These are phyloP conservation scores for Tribolium freemani DNA, from an alignment of 2,888 invertebrate genomes.

Conservation along the genomic window DNA sequence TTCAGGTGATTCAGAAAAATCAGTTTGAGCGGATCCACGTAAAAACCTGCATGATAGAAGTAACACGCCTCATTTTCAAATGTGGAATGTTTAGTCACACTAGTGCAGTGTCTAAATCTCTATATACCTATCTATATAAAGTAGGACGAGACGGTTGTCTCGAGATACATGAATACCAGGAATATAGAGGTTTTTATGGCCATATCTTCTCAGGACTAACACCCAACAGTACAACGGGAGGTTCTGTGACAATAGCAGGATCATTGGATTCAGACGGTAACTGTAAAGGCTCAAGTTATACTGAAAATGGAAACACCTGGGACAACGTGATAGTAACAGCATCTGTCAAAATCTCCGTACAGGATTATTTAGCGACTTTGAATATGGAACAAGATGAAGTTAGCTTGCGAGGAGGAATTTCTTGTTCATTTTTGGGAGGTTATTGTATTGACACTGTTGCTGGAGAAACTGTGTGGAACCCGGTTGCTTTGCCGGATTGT, in stretches of 20 bases:
- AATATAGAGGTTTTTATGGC: too few species aligned
- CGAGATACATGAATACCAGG: too few species aligned
- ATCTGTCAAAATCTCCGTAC: neutral
- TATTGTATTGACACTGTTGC: neutral
- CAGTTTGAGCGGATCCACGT: neutral
- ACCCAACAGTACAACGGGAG: too few species aligned
- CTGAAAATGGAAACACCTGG: too few species aligned
- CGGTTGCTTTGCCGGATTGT: neutral
- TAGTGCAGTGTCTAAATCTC: too few species aligned
- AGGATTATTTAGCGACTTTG: neutral
- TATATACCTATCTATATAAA: too few species aligned
- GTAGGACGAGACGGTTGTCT: too few species aligned
- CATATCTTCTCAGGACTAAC: too few species aligned
- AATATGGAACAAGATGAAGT: neutral
- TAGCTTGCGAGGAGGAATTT: neutral
- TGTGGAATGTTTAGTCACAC: neutral
- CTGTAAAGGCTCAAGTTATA: too few species aligned
- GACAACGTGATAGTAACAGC: neutral
- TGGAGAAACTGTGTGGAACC: neutral
- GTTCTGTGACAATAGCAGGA: too few species aligned
- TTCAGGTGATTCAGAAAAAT: neutral
- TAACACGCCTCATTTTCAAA: neutral
- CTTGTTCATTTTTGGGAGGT: neutral
- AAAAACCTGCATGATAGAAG: neutral
- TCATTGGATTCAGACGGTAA: too few species aligned